Base-by-base conservation (phyloP, 2,888 invertebrate genomes). In the Himalopsyche tibetana region DNA sequence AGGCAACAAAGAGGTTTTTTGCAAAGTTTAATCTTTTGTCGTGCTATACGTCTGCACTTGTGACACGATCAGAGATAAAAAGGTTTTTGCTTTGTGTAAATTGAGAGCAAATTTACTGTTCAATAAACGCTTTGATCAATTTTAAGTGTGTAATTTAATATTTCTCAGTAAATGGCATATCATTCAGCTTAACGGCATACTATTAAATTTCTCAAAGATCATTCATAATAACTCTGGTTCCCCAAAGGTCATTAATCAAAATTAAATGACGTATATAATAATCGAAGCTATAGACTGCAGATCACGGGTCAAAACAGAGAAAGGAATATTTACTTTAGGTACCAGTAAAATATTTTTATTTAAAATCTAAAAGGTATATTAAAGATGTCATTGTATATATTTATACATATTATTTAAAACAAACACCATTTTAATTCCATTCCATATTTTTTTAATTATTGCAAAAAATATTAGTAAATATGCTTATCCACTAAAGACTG, bases 51-150 rank as follows among this genome's bases (percentile, higher is more conserved):
- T 81, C 55, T 55, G 36, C 80, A 84, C 79, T 84, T 84, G 40
- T 63, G 56, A 63, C 63, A 63, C 19, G 63, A 81, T 84, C 80
- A 81, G 81, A 81, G 63, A 81, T 84, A 81, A 84, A 84, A 84
- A 84, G 84, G 84, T 69, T 84, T 84, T 74, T 74, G 79, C 82
- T 85, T 82, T 85, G 82, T 82, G 85, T 81, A 80, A 83, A 42
- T 38, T 80, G 80, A 80, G 80, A 80, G 80, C 42, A 38, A 42
- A 80, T 80, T 42, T 42, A 80, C 80, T 80, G 38, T 80, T 40
- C 38, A 80, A 80, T 80, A 80, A 80, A 42, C 80, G 63, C 40
- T 45, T 42, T 81, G 81, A 84, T 84, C 63, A 84, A 42, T 56
- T 79, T 63, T 69, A 80, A 63, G 51, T 19, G 81, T 40, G n/a